phyloP scores from a whole-genome alignment of 2,113 vertebrate genomes.

The Psephotus haematonotus region DNA sequence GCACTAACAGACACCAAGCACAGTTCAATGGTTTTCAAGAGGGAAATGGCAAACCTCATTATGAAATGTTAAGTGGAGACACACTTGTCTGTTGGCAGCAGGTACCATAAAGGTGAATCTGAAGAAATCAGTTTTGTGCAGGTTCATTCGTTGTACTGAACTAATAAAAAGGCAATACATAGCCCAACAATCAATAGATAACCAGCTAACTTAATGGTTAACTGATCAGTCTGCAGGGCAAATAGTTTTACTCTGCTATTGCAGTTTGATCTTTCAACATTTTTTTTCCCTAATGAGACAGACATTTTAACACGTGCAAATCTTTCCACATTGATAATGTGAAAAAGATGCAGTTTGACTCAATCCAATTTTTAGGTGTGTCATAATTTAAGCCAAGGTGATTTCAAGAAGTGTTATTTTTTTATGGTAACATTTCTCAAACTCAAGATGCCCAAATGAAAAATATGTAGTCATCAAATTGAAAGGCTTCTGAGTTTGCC shows the following conservation, averaged over 20 bases:
- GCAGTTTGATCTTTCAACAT: not conserved
- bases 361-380: not conserved
- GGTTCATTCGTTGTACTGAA: not conserved
- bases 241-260: not conserved
- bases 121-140: not conserved
- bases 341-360: rapidly evolving
- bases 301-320: not conserved
- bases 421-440: not conserved
- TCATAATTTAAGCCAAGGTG: not conserved
- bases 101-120: not conserved
- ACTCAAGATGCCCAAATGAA: not conserved
- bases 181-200: not conserved
- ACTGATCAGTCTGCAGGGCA: not conserved
- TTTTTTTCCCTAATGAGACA: not conserved
- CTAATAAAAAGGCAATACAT: not conserved
- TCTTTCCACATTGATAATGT: not conserved
- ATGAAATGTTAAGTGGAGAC: not conserved
- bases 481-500: not conserved
- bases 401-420: not conserved
- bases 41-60: not conserved
- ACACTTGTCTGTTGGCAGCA: not conserved
- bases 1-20: not conserved
- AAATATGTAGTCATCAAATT: not conserved
- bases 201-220: not conserved
- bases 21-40: not conserved